Percentiles rank a stretch among this genome's conserved stretches.
phyloP scores from a whole-genome alignment of 2,888 invertebrate species.

The Philopedon plagiatum region DNA sequence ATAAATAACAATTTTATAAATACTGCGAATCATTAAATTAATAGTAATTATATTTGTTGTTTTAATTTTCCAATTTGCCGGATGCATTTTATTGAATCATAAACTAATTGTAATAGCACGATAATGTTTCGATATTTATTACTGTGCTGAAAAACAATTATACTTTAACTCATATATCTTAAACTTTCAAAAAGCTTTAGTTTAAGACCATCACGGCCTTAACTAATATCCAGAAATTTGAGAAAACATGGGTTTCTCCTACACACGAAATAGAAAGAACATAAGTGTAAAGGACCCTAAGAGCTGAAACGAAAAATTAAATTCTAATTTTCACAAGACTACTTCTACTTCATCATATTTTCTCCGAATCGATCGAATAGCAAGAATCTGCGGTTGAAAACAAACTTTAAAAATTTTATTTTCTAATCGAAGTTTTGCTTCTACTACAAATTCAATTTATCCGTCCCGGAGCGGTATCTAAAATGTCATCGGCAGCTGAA shows the following conservation, averaged over 20 bases:
- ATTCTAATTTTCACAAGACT: too few relatives aligned
- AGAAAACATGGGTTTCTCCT: too few relatives aligned
- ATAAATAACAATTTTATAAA: conserved; percentile 6
- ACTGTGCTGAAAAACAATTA: background rate
- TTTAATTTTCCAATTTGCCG: conserved; percentile 7
- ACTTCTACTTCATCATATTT: too few relatives aligned
- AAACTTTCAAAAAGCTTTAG: too few relatives aligned
- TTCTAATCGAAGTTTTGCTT: conserved; percentile 28
- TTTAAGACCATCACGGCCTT: too few relatives aligned
- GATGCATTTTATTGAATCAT: conserved; percentile 1
- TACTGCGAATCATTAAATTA: conserved; percentile 2
- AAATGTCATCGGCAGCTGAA: conserved; percentile 29
- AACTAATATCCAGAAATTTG: too few relatives aligned
- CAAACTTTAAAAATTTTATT: conserved; percentile 23
- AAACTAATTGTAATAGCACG: background rate
- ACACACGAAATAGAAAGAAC: too few relatives aligned
- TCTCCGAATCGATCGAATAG: too few relatives aligned
- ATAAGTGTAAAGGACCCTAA: too few relatives aligned
- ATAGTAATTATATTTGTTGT: conserved; percentile 3
- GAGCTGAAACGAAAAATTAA: too few relatives aligned
- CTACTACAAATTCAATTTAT: conserved; percentile 34
- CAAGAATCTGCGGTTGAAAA: too few relatives aligned
- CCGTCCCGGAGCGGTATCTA: conserved; percentile 17
- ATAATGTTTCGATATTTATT: background rate
- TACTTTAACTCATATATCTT: too few relatives aligned